Evolutionary conservation across 2,888 invertebrate genomes (phyloP), one percentile per base, ranked within the genome.

Genomic region (Coenonympha glycerion): DNA sequence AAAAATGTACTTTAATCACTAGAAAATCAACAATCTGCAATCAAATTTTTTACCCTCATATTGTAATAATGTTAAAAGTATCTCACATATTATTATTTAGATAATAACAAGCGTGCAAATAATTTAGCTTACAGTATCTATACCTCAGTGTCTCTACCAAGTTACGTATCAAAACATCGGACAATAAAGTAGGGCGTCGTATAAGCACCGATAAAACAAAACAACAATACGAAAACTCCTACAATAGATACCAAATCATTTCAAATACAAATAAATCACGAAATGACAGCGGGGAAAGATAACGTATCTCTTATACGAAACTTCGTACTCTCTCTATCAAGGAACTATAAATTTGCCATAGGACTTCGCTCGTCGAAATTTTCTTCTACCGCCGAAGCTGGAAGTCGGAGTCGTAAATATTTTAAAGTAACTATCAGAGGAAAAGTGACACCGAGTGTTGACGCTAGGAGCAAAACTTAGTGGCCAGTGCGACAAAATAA

Each of bases 401-500:
- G 57, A 82, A 82, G 68, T 82, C 76, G 59, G 54, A 68, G 73
- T 81, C 85, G 83, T 85, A 86, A 86, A 87, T 87, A 87, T 86
- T 86, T 86, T 86, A 86, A 84, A 86, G 83, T 79, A 74, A 80
- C 73, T 80, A 76, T 68, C 65, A 60, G 70, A 73, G 76, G 71
- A 79, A 77, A 82, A 83, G 78, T 84, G 87, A 83, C 86, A 78
- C 68, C 71, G 68, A 73, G 71, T 75, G 81, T 79, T 85, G 81
- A 82, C 80, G 79, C 71, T 72, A 63, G 64, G 53, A 65, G 57
- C 65, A 69, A 67, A 74, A 77, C 68, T 79, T 66, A 66, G 73
- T 76, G 74, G 78, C 73, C 74, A 76, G 71, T 69, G 64, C 64
- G 72, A 72, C 73, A 72, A 79, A 83, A 84, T 82, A 81, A 82